These are phyloP conservation scores for Pachydiplax longipennis DNA, from an alignment of 2,888 invertebrate genomes.

Conservation along the genomic window DNA sequence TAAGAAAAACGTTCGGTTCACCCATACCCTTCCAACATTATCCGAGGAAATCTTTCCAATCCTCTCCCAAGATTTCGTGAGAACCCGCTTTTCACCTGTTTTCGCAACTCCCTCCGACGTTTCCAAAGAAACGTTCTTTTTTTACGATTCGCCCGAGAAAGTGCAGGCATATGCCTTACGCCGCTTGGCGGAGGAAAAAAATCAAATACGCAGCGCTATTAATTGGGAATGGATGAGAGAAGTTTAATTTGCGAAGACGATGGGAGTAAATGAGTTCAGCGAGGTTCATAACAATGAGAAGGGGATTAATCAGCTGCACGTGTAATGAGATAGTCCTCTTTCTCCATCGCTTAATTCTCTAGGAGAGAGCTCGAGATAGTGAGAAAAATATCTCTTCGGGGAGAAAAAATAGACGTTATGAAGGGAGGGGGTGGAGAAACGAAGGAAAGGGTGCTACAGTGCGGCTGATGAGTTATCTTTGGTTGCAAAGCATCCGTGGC, in stretches of 20 bases:
- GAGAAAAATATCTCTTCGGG: neutral
- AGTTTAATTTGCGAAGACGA: neutral
- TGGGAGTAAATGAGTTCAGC: conserved; percentile 6
- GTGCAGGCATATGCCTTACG: neutral
- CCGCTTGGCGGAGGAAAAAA: neutral
- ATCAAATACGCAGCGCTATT: neutral
- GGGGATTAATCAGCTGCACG: neutral
- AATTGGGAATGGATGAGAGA: neutral
- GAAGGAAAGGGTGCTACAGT: neutral
- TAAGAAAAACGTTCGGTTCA: neutral
- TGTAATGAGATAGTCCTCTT: conserved; percentile 1
- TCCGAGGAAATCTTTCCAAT: neutral
- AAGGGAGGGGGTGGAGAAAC: neutral
- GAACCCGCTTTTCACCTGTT: neutral
- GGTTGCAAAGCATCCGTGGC: neutral
- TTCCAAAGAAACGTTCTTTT: neutral
- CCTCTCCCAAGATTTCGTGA: neutral
- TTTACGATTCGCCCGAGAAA: neutral
- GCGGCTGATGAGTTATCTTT: neutral
- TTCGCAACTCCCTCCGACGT: neutral
- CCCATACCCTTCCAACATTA: neutral
- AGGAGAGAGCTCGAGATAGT: neutral
- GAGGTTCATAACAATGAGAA: conserved; percentile 7
- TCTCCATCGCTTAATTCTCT: neutral
- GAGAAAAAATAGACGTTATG: neutral